Base-by-base conservation (phyloP, 2,113 vertebrate genomes). In the Rallus limicola region DNA sequence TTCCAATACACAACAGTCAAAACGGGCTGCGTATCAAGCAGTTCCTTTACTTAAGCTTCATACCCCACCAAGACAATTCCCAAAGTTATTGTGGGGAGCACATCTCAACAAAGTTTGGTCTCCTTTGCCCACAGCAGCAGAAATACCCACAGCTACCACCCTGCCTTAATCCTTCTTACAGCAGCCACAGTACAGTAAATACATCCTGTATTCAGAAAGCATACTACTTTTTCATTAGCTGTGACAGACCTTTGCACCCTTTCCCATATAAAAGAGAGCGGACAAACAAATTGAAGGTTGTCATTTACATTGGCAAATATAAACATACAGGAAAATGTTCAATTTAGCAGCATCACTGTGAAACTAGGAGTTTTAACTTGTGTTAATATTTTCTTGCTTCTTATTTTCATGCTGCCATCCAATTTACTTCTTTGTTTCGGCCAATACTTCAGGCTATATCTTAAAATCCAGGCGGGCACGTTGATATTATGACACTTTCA, bases 351-450 rank as follows among this genome's bases (percentile, higher is more conserved):
- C 65, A 71, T 56, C 65, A 6, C 31, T 60, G 64, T 56, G 52
- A 75, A 93, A 59, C 58, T 59, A 16, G 10, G 72, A 83, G 52
- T 34, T 82, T 75, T 48, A 72, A 84, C 42, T 81, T 79, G 60
- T 88, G 82, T 81, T 83, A 95, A 77, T 46, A n/a, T 83, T 90
- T 63, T 71, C 68, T 80, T 63, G 36, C 71, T 90, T 89, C 94
- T 87, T 90, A 70, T 92, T 83, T 88, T 83, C 56, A 4, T 78
- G 72, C 75, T 68, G 64, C 42, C 36, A 74, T 63, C 56, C 76
- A 90, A 86, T 95, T 95, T 86, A 67, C 34, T 86, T 17, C 69
- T 91, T 82, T 88, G 65, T 94, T 96, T 92, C 80, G 82, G 34
- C 38, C 44, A 17, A 11, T 59, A 71, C 60, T 90, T 88, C 69